Evolutionary conservation across 2,888 invertebrate species (phyloP), one percentile per base, ranked within the genome.

Genomic region (Catocala fraxini): DNA sequence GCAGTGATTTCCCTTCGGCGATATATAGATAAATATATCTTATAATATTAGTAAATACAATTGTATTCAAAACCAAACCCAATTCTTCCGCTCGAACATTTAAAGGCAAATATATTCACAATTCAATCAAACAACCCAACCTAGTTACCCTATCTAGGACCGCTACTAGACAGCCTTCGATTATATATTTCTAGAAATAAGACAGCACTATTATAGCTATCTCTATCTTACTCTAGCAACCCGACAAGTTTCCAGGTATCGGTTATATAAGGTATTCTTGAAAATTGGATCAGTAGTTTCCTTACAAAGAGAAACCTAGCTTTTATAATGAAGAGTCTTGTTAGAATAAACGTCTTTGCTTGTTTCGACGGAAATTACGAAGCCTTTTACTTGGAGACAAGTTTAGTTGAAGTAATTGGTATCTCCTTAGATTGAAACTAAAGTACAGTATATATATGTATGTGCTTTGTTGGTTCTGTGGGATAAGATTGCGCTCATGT

Each of bases 261-360:
- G 55, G 35, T 54, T 49, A 46, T 15, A 49, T 43, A 54, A 59
- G 12, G 56, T 34, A 56, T 53, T 48, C 52, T 56, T 47, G 43
- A n/a, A 49, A 64, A 64, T 51, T 64, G 64, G 53, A 59, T 56
- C 34, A 64, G 59, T 64, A 43, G 59, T 59, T 56, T 34, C 51
- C 42, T 60, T 42, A 51, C 75, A 83, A 84, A 80, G 72, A 80
- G 72, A 73, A 78, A 77, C 5, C 47, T 42, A 42, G 52, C 25
- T 48, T 58, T 53, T 42, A 58, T 12, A 47, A 46, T 41, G 25
- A 34, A 45, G n/a, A 43, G 12, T n/a, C 45, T 45, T 49, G 47
- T 39, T 34, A 11, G 15, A 52, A 48, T 11, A 35, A 35, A 12
- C 12, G 51, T 51, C 5, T 39, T 39, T n/a, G 35, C 34, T 35